These are phyloP conservation scores for Agriopis leucophaearia DNA, from an alignment of 2,888 invertebrate genomes.

Conservation along the genomic window DNA sequence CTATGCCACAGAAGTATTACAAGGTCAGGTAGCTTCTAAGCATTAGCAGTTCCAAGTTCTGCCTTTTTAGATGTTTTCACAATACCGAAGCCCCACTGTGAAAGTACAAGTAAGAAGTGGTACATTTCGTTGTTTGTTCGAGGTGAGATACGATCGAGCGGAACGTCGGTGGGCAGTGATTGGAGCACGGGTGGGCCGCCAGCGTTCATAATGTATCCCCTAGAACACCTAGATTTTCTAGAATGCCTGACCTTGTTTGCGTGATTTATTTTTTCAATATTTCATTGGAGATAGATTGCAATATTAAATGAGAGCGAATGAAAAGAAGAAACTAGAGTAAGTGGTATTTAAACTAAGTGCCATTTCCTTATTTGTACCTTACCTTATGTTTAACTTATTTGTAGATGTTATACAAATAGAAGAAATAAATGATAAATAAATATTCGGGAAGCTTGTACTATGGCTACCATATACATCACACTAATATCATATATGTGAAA, in stretches of 20 bases:
- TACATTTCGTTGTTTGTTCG: constrained; percentile 22
- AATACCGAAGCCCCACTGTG: constrained; percentile 6
- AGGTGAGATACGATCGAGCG: constrained; percentile 14
- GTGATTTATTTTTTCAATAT: constrained; percentile 8
- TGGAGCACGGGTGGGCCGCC: constrained; percentile 19
- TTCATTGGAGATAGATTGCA: constrained; percentile 4
- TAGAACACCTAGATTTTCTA: constrained; percentile 5
- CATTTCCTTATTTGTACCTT: no score
- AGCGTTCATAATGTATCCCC: constrained; percentile 17
- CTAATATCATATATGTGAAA: no score
- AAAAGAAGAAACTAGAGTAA: neutral
- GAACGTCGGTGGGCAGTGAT: constrained; percentile 14
- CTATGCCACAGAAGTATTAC: no score
- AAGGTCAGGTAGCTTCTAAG: no score
- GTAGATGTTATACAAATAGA: no score
- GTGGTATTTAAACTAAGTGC: neutral
- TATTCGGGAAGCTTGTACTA: no score
- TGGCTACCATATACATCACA: no score
- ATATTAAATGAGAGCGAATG: constrained; percentile 8
- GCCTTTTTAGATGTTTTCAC: neutral
- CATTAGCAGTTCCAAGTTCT: no score
- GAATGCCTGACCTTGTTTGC: constrained; percentile 1
- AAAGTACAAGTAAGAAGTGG: constrained; percentile 8
- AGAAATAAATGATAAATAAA: no score
- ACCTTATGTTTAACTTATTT: no score